Percentiles rank a stretch among this genome's conserved stretches.
Conservation (phyloP, 2,888 invertebrate genomes). For the Trisateles emortualis region DNA sequence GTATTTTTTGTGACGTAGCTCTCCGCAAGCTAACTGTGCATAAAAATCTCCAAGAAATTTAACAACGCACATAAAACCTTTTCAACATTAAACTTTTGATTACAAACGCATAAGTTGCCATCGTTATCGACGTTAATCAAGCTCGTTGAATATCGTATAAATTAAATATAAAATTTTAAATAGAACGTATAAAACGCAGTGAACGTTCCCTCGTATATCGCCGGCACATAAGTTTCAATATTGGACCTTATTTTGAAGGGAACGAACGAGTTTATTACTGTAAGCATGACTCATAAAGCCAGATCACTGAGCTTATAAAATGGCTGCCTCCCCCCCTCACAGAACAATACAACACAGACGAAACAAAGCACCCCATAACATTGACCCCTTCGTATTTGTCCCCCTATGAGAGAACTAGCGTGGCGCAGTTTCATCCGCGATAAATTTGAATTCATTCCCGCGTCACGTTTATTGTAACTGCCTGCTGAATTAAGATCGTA, state of each 20-base stretch:
- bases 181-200: conserved; percentile 41
- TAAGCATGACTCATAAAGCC: conserved; percentile 74
- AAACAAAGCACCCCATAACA: conserved; percentile 60
- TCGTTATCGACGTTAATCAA: conserved; percentile 20
- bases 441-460: no score
- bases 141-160: conserved; percentile 19
- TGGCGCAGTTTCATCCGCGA: no score
- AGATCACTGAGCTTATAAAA: conserved; percentile 75
- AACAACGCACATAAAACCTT: background rate
- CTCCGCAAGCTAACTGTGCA: background rate
- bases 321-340: conserved; percentile 59
- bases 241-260: conserved; percentile 54
- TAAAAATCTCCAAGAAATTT: background rate
- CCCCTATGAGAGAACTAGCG: conserved; percentile 25
- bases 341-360: conserved; percentile 62
- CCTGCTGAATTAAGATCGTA: no score
- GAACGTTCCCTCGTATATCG: conserved; percentile 51
- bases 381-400: conserved; percentile 57
- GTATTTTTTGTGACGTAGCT: no score
- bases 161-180: conserved; percentile 51
- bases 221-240: conserved; percentile 64
- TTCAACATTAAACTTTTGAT: background rate
- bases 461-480: no score
- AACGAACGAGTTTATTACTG: conserved; percentile 67
- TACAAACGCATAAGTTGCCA: conserved; percentile 2